Evolutionary conservation across 2,888 invertebrate genomes (phyloP), one percentile per base, ranked within the genome.

Genomic region (Pegoplata infirma): DNA sequence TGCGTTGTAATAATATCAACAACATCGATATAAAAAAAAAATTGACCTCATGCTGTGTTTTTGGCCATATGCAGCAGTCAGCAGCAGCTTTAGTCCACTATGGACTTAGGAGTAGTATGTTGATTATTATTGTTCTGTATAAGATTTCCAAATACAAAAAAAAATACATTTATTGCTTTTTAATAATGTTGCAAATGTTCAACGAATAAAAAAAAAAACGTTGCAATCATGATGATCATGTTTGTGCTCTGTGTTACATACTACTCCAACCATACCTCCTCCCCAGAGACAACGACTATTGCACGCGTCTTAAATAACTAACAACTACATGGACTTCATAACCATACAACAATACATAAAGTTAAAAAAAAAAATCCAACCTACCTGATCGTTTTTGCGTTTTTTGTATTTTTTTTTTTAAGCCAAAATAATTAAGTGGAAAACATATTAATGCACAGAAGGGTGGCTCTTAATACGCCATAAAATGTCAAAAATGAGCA

Each of bases 371-470:
- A n/a, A n/a, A n/a, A n/a, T n/a, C 25, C 71, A 71, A 75, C 71
- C 76, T 80, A 80, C 80, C 66, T 80, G 76, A 76, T 69, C 66
- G 76, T 66, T 71, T 68, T 53, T 58, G 1, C 36, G 23, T 40
- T 21, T 44, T 59, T 44, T 32, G 51, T 53, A 8, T 17, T 75
- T 21, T 69, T 46, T 5, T 2, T 40, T 59, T 66, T 55, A 64
- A 68, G 71, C 67, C 76, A 77, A 86, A 86, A 86, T 87, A 86
- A 86, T 87, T 86, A 87, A 87, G 86, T 86, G 86, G 85, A 86
- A 85, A 86, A 87, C 82, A 85, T 86, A 86, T 86, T 85, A 81
- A 79, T 74, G 81, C 82, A 80, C 82, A 81, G 82, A 81, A 81
- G 82, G 80, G 82, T 76, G 78, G 81, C 82, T 74, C 75, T 78